Percentiles rank a stretch among this genome's conserved stretches.
Evolutionary conservation across 2,888 invertebrate genomes (phyloP).

Genomic region (Acleris laterana): DNA sequence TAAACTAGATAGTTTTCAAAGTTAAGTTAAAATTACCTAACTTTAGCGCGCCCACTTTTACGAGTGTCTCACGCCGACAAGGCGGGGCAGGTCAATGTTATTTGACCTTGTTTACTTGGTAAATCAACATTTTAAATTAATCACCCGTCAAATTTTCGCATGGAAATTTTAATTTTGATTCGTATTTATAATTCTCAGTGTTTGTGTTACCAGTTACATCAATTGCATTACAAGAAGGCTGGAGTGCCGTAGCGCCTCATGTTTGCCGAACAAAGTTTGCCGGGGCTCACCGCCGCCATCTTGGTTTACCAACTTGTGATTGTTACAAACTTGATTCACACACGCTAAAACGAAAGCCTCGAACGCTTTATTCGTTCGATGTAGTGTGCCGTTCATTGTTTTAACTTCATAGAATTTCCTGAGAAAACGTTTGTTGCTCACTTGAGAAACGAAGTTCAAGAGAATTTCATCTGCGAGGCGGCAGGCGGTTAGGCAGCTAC

Average conservation of each 20-base stretch:
- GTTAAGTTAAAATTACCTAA: neutral
- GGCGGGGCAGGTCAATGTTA: neutral
- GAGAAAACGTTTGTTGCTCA: no score
- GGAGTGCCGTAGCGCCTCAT: slow-evolving; percentile 48
- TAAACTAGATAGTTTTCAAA: neutral
- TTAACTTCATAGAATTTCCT: slow-evolving; percentile 17
- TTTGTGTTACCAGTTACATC: slow-evolving; percentile 42
- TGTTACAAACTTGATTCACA: slow-evolving; percentile 46
- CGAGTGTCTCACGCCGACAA: slow-evolving; percentile 1
- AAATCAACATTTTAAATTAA: neutral
- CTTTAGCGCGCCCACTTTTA: neutral
- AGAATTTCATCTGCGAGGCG: no score
- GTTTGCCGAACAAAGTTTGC: slow-evolving; percentile 59
- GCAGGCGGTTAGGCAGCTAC: no score
- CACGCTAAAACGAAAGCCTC: slow-evolving; percentile 36
- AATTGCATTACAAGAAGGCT: slow-evolving; percentile 37
- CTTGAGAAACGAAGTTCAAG: no score
- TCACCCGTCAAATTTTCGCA: neutral
- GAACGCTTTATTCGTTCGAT: slow-evolving; percentile 30
- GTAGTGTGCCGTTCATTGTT: slow-evolving; percentile 26
- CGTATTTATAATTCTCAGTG: slow-evolving; percentile 42
- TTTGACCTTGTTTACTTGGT: neutral
- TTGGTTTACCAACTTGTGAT: slow-evolving; percentile 48
- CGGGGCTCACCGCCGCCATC: slow-evolving; percentile 48
- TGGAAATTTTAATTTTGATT: slow-evolving; percentile 30